These are phyloP conservation scores for Axinella damicornis DNA, from an alignment of 37 sponge, comb jelly and placozoan genomes.

Conservation along the genomic window DNA sequence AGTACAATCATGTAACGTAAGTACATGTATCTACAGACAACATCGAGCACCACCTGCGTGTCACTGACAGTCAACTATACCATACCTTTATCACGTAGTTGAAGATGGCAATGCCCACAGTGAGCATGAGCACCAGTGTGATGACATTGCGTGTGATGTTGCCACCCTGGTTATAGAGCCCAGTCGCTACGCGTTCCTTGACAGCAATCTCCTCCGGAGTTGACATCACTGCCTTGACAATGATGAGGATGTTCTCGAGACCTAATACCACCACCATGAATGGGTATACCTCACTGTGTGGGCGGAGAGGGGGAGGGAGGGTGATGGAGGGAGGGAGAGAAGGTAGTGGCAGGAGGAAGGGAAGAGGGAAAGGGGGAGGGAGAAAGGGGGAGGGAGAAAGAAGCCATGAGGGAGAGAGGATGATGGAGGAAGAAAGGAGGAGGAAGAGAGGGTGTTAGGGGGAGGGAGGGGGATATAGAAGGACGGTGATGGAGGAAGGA, in stretches of 20 bases:
- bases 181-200: constrained; percentile 55
- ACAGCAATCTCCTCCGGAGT: constrained; percentile 83
- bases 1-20: too few species aligned
- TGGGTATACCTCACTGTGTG: constrained; percentile 91
- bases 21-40: too few species aligned
- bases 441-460: too few species aligned
- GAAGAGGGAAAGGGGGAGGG: too few species aligned
- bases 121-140: constrained; percentile 53
- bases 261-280: constrained; percentile 93
- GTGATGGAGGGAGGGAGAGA: background rate
- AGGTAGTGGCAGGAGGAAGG: too few species aligned
- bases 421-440: too few species aligned
- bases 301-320: background rate
- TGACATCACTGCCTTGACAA: constrained; percentile 94
- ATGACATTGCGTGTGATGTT: constrained; percentile 65
- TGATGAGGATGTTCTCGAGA: constrained; percentile 94
- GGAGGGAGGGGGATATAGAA: too few species aligned
- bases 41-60: too few species aligned
- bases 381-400: too few species aligned
- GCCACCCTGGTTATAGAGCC: constrained; percentile 62
- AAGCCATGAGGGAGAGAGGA: too few species aligned
- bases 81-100: constrained; percentile 69
- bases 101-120: constrained; percentile 55
- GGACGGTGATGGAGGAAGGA: too few species aligned
- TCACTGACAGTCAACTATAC: too few species aligned